Evolutionary conservation across 2,113 vertebrate species (phyloP).

Genomic region (Ploceus nigricollis): DNA sequence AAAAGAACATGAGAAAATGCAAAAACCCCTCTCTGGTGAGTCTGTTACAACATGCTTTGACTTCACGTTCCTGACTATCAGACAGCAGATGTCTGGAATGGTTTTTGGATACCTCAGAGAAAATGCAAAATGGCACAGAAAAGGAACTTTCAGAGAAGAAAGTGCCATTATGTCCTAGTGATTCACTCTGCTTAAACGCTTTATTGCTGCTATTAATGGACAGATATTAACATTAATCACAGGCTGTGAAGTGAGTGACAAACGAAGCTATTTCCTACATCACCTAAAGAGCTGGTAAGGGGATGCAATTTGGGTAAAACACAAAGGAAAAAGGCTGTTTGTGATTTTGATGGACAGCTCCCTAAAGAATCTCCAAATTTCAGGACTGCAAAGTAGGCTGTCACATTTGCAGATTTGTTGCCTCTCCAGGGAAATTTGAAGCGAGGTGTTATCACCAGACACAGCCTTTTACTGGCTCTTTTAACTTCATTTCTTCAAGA

Average conservation of each 20-base stretch:
- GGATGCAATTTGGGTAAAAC: background rate
- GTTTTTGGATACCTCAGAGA: background rate
- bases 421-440: background rate
- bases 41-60: background rate
- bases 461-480: background rate
- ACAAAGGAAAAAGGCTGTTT: background rate
- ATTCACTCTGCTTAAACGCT: background rate
- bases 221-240: background rate
- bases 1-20: background rate
- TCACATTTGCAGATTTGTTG: background rate
- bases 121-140: background rate
- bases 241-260: background rate
- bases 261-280: background rate
- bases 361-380: background rate
- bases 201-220: conserved; percentile 6
- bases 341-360: background rate
- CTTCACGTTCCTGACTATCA: background rate
- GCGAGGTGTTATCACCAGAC: background rate
- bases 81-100: background rate
- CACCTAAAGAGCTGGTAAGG: background rate
- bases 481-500: background rate
- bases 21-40: accelerated
- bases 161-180: background rate
- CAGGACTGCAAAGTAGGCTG: background rate
- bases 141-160: background rate